phyloP scores from a whole-genome alignment of 2,797 vertebrate genomes.

The Iguana delicatissima region DNA sequence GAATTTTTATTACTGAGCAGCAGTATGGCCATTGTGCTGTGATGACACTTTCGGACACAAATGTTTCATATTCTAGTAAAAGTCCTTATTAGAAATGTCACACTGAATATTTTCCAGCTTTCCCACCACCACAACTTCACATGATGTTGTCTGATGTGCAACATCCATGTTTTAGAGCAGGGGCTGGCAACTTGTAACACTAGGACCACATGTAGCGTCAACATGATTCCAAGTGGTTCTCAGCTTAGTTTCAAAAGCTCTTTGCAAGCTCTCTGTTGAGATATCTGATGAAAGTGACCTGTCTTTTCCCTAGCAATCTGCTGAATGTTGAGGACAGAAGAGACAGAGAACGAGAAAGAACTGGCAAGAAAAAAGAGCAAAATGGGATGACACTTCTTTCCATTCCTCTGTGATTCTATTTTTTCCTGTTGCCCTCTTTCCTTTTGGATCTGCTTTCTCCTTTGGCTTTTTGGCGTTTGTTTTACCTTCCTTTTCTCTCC shows the following conservation, averaged over 20 bases:
- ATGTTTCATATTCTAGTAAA: not conserved
- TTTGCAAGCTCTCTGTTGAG: no score
- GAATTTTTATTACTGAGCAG: not conserved
- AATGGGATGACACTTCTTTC: not conserved
- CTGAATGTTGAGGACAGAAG: not conserved
- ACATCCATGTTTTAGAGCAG: not conserved
- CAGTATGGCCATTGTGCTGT: not conserved
- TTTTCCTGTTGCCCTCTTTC: not conserved
- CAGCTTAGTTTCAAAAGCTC: not conserved
- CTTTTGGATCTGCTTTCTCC: not conserved
- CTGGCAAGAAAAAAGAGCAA: not conserved
- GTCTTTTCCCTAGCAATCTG: not conserved
- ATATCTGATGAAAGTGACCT: not conserved
- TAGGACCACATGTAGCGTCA: not conserved
- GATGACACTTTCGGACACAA: not conserved
- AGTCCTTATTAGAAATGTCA: not conserved
- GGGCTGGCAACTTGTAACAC: not conserved
- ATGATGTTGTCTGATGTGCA: no score
- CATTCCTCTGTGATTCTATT: not conserved
- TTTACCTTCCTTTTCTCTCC: not conserved
- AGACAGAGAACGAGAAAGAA: not conserved
- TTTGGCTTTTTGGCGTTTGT: not conserved
- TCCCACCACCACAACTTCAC: not conserved
- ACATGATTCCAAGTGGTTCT: not conserved
- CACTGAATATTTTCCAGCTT: not conserved